These are phyloP conservation scores for Cataglyphis albicans DNA, from an alignment of 2,888 invertebrate genomes.

Conservation along the genomic window DNA sequence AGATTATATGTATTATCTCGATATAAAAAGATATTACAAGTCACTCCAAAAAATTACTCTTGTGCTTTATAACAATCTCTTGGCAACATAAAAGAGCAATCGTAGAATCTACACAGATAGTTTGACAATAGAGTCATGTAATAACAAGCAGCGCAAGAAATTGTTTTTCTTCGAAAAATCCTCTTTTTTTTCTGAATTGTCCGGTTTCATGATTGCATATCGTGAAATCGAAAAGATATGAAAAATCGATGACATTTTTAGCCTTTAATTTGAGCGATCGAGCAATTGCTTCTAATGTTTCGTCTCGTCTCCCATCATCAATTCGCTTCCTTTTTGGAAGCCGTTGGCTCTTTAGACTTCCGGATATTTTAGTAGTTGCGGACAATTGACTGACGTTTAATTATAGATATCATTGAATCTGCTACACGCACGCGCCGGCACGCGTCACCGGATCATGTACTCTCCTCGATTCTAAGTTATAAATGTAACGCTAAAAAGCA, in stretches of 20 bases:
- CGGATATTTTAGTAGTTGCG: neutral
- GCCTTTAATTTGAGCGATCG: conserved; percentile 1
- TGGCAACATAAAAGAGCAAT: neutral
- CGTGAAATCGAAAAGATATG: neutral
- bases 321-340: conserved; percentile 13
- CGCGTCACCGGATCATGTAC: conserved; percentile 5
- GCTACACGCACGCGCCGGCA: conserved; percentile 40
- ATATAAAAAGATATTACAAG: neutral
- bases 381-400: conserved; percentile 48
- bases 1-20: conserved; percentile 32
- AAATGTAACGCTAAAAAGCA: neutral
- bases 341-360: conserved; percentile 22
- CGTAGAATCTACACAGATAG: neutral
- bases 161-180: conserved; percentile 9
- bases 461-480: conserved; percentile 6
- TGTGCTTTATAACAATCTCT: neutral
- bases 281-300: conserved; percentile 21
- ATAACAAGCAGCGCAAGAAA: neutral
- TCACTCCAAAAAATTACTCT: neutral
- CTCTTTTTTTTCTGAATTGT: neutral
- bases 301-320: conserved; percentile 12
- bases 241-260: conserved; percentile 1
- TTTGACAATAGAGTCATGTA: neutral
- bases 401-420: conserved; percentile 31
- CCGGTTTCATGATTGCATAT: neutral